These are phyloP conservation scores for Novumbra hubbsi DNA, from an alignment of 2,797 vertebrate species.

Conservation along the genomic window DNA sequence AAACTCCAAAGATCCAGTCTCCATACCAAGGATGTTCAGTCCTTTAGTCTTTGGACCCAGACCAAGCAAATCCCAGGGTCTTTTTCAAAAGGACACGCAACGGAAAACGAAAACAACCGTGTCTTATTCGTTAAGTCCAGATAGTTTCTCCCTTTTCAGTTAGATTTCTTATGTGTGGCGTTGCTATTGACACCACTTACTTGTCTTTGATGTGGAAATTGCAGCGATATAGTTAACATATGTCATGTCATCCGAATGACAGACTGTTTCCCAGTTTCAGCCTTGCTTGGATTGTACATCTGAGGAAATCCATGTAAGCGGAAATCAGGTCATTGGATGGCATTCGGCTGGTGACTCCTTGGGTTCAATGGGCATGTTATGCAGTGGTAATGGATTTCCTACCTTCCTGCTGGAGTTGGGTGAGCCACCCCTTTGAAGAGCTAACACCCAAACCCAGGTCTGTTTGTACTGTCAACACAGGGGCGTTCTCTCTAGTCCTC, in stretches of 20 bases:
- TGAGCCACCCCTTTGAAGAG: constrained; percentile 19
- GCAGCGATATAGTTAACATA: constrained; percentile 45
- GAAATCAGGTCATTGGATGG: constrained; percentile 48
- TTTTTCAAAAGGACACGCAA: not conserved
- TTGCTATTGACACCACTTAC: not conserved
- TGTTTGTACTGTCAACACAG: constrained; percentile 28
- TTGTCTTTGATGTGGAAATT: constrained; percentile 39
- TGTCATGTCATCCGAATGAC: not conserved
- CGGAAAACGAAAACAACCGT: not conserved
- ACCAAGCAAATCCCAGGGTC: constrained; percentile 3
- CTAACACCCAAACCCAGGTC: constrained; percentile 31
- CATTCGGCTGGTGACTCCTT: constrained; percentile 43
- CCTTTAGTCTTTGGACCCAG: constrained; percentile 25
- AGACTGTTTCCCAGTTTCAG: constrained; percentile 44
- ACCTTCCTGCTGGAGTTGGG: constrained; percentile 17
- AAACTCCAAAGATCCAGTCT: constrained; percentile 22
- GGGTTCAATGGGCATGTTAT: constrained; percentile 14
- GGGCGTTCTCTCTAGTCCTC: constrained; percentile 22
- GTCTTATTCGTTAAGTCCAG: not conserved
- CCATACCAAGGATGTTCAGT: constrained; percentile 28
- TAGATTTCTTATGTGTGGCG: not conserved
- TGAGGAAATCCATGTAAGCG: constrained; percentile 45
- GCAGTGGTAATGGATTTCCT: constrained; percentile 31
- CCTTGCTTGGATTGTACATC: constrained; percentile 52
- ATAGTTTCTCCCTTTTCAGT: not conserved